A percentile compares a stretch with the other conserved stretches of the same genome.
Conservation (phyloP, 2,113 vertebrate species). For the Lepidothrix coronata region DNA sequence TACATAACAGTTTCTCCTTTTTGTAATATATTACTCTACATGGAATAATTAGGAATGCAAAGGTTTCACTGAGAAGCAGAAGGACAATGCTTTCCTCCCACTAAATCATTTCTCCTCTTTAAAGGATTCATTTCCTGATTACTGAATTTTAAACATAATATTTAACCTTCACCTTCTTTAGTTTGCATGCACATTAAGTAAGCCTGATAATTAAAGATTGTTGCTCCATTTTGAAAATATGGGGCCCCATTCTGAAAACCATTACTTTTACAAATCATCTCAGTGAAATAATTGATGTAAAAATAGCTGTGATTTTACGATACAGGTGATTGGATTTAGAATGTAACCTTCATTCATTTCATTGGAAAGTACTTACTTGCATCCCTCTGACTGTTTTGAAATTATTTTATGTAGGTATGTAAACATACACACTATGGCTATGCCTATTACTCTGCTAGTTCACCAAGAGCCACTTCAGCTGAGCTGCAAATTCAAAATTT, state of each 20-base stretch:
- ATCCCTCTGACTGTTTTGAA: neutral
- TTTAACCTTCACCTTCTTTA: constrained; percentile 30
- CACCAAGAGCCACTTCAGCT: neutral
- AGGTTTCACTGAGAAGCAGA: neutral
- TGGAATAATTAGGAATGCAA: constrained; percentile 16
- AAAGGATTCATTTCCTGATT: constrained; percentile 1
- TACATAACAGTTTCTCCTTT: neutral
- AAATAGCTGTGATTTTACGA: neutral
- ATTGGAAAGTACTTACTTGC: neutral
- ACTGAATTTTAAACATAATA: constrained; percentile 27
- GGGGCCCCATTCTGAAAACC: neutral
- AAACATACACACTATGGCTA: neutral
- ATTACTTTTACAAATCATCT: neutral
- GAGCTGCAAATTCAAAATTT: neutral
- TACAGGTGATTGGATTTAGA: neutral
- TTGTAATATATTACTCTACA: neutral
- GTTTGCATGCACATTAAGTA: neutral
- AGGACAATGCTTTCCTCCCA: neutral
- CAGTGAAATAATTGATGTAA: neutral
- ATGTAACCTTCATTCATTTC: neutral
- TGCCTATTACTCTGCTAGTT: neutral
- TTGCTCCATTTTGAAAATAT: neutral
- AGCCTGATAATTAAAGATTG: neutral
- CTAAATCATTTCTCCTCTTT: neutral
- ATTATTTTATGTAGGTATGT: neutral